Base-by-base conservation (phyloP, 37 sponge, comb jelly and placozoan species). In the Bolinopsis microptera region DNA sequence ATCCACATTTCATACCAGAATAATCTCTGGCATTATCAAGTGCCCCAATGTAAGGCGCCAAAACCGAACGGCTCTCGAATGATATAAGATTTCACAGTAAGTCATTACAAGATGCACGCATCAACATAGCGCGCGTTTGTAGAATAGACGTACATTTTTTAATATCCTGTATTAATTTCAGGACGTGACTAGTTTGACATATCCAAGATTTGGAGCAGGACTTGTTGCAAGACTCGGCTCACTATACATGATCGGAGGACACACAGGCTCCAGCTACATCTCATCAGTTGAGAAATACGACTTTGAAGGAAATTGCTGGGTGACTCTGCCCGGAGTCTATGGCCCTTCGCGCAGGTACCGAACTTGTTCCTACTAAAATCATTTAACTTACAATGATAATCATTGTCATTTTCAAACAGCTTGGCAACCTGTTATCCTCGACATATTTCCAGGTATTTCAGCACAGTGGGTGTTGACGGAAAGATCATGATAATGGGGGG, bases 371-470 rank as follows among this genome's bases (percentile, higher is more conserved):
- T 48, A 48, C 13, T 13, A 48, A 48, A 48, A 18, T 48, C 61
- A 18, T 13, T 48, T 18, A 48, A 13, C 61, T 13, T 18, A 48
- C 5, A 13, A 48, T 18, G 61, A 48, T 48, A 48, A 48, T 48
- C 61, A 48, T 48, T 18, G 13, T 48, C 13, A 48, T 48, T n/a
- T n/a, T n/a, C n/a, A n/a, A n/a, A n/a, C n/a, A n/a, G n/a, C n/a
- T n/a, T n/a, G n/a, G n/a, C n/a, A n/a, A n/a, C n/a, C n/a, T n/a
- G n/a, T n/a, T n/a, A n/a, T n/a, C n/a, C n/a, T n/a, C n/a, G n/a
- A n/a, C n/a, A n/a, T n/a, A n/a, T n/a, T n/a, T n/a, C n/a, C n/a
- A 86, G 90, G 90, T 86, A 86, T 27, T 86, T 86, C 90, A 86
- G 90, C 30, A 41, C 90, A 38, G 35, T 34, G 1, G 61, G 90